Conservation (phyloP, 2,113 vertebrate species). For the Peromyscus californicus region DNA sequence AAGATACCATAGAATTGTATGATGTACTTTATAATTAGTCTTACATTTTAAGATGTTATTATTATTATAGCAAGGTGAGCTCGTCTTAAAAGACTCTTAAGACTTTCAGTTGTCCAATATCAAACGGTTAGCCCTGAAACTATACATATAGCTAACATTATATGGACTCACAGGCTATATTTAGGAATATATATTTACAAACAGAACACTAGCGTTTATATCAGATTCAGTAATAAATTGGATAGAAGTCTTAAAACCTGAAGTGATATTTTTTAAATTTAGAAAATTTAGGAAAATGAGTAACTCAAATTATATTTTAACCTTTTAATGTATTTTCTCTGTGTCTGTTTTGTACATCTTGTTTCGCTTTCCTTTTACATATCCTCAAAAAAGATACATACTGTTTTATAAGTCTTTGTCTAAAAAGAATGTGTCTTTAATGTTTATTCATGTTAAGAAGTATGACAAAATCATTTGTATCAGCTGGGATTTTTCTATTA, state of each 20-base stretch:
- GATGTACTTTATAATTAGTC: neutral
- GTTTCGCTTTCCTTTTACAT: neutral
- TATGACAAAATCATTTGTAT: neutral
- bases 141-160: neutral
- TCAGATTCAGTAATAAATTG: neutral
- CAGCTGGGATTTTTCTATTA: neutral
- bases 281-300: neutral
- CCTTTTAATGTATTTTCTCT: neutral
- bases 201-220: neutral
- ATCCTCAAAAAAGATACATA: neutral
- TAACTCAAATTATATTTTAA: slow-evolving; percentile 51
- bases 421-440: neutral
- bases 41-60: slow-evolving; percentile 31
- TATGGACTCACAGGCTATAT: neutral
- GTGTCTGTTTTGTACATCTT: neutral
- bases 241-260: neutral
- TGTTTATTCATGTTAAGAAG: slow-evolving; percentile 53
- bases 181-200: neutral
- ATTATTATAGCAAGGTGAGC: neutral
- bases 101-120: neutral
- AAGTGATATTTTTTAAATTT: neutral
- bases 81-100: slow-evolving; percentile 19
- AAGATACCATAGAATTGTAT: neutral
- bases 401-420: neutral
- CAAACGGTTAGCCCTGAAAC: neutral